A percentile compares a stretch with the other conserved stretches of the same genome.
These are phyloP conservation scores for Nothoprocta perdicaria DNA, from an alignment of 2,113 vertebrate genomes.

Conservation along the genomic window DNA sequence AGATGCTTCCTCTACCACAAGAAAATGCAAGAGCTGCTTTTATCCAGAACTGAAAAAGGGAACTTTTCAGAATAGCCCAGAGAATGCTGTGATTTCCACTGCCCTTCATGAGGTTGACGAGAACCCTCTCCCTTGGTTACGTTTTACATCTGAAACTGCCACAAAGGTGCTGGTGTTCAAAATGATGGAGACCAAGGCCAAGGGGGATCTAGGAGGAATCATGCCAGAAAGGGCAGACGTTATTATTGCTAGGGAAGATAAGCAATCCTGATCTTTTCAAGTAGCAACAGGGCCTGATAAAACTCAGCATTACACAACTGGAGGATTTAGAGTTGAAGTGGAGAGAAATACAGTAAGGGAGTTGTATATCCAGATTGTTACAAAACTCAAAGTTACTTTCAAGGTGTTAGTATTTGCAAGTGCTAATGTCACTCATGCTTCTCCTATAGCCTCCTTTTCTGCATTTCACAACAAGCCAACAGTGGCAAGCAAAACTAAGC, in stretches of 20 bases:
- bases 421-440: not conserved
- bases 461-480: constrained; percentile 53
- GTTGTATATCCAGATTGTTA: constrained; percentile 74
- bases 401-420: constrained; percentile 55
- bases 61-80: fast-evolving
- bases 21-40: constrained; percentile 55
- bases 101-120: constrained; percentile 71
- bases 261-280: not conserved
- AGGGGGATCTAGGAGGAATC: not conserved
- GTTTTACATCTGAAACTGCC: not conserved
- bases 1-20: not conserved
- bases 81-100: constrained; percentile 23
- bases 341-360: not conserved
- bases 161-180: constrained; percentile 68
- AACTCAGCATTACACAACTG: constrained; percentile 15
- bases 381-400: constrained; percentile 59
- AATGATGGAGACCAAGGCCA: constrained; percentile 12
- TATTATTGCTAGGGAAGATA: constrained; percentile 58
- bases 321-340: constrained; percentile 68
- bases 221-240: constrained; percentile 48
- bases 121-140: constrained; percentile 76
- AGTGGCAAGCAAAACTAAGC: not conserved
- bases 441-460: constrained; percentile 29
- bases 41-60: not conserved
- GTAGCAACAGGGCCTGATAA: constrained; percentile 48